phyloP scores from a whole-genome alignment of 2,888 invertebrate species.

The Oligia latruncula region DNA sequence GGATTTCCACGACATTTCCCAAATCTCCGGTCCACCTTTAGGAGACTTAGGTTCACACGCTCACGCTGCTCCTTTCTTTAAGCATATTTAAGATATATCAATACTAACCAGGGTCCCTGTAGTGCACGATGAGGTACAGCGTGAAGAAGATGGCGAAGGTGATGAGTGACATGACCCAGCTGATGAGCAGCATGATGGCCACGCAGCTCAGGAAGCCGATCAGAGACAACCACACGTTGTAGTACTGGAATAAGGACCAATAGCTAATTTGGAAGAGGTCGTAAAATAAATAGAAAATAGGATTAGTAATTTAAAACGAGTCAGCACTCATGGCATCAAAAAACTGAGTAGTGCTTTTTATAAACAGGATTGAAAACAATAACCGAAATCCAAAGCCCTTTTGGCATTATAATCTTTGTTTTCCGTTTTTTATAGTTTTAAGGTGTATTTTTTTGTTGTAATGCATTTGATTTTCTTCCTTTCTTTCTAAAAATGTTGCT shows the following conservation, averaged over 20 bases:
- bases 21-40: background rate
- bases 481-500: too few species aligned
- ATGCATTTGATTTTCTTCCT: too few species aligned
- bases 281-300: background rate
- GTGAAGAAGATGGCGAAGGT: constrained; percentile 97
- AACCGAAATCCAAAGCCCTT: background rate
- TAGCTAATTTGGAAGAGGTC: background rate
- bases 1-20: background rate
- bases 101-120: constrained; percentile 95
- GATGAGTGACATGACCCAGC: constrained; percentile 97
- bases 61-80: background rate
- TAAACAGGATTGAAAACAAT: background rate
- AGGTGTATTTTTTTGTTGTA: too few species aligned
- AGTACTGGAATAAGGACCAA: constrained; percentile 92
- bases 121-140: constrained; percentile 97
- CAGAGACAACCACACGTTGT: constrained; percentile 97
- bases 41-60: background rate
- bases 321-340: background rate
- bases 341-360: background rate
- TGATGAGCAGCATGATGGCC: constrained; percentile 98
- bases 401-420: too few species aligned
- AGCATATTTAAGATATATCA: background rate
- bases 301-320: background rate
- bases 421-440: too few species aligned
- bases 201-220: constrained; percentile 95